These are phyloP conservation scores for Chelon auratus DNA, from an alignment of 2,797 vertebrate species.

Conservation along the genomic window DNA sequence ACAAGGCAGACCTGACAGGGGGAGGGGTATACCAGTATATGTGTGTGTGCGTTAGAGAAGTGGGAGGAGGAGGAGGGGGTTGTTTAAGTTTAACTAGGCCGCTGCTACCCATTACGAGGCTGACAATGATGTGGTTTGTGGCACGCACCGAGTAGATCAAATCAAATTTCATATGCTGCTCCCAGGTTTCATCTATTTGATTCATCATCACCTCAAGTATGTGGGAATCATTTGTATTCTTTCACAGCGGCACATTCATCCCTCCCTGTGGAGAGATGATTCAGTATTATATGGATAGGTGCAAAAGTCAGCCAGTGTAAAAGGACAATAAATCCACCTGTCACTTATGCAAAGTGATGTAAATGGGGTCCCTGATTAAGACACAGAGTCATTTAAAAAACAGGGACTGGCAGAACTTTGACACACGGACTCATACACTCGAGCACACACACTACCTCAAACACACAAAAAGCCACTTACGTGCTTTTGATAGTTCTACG, in stretches of 20 bases:
- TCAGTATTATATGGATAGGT: conserved; percentile 83
- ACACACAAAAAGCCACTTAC: conserved; percentile 1
- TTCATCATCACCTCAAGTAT: conserved; percentile 78
- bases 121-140: conserved; percentile 80
- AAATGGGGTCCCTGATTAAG: conserved; percentile 86
- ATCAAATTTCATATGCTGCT: conserved; percentile 81
- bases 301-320: conserved; percentile 81
- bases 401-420: conserved; percentile 77
- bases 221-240: conserved; percentile 81
- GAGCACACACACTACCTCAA: conserved; percentile 20
- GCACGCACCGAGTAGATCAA: conserved; percentile 75
- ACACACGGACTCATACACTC: conserved; percentile 63
- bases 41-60: conserved; percentile 43
- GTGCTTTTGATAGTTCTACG: conserved; percentile 46
- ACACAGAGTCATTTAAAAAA: conserved; percentile 85
- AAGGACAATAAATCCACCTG: conserved; percentile 85
- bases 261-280: conserved; percentile 78
- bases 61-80: conserved; percentile 52
- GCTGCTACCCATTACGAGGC: conserved; percentile 73
- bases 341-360: conserved; percentile 88
- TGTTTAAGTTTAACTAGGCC: conserved; percentile 86
- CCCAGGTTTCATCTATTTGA: conserved; percentile 78
- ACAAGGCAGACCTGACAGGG: conserved; percentile 80
- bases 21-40: conserved; percentile 63
- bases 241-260: conserved; percentile 50